These are phyloP conservation scores for Hoplodrina blanda DNA, from an alignment of 2,888 invertebrate genomes.

Conservation along the genomic window DNA sequence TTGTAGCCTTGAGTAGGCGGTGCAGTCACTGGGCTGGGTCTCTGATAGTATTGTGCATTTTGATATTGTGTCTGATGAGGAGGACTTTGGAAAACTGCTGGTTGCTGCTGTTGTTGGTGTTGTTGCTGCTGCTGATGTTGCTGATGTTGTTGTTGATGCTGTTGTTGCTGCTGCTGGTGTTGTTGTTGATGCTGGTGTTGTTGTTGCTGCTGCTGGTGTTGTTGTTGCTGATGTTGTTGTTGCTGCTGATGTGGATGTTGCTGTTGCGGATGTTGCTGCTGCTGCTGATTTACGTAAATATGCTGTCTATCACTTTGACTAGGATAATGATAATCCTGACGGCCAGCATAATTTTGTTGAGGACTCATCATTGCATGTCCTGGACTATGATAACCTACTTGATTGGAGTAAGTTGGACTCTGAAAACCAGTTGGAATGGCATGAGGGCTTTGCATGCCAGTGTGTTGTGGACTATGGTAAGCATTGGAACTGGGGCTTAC, in stretches of 20 bases:
- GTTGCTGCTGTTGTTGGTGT: conserved; percentile 69
- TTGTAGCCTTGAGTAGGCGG: conserved; percentile 76
- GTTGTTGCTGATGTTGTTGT: conserved; percentile 68
- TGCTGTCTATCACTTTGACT: conserved; percentile 83
- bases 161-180: conserved; percentile 71
- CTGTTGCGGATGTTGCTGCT: conserved; percentile 64
- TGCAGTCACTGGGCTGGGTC: conserved; percentile 75
- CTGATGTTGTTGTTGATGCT: conserved; percentile 65
- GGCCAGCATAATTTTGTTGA: conserved; percentile 78
- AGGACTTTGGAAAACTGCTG: conserved; percentile 82
- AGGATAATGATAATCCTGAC: conserved; percentile 84
- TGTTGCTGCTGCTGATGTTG: conserved; percentile 57
- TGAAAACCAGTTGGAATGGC: conserved; percentile 84
- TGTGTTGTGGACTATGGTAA: conserved; percentile 85
- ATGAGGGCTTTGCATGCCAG: conserved; percentile 85
- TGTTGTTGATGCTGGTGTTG: conserved; percentile 66
- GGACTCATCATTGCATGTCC: conserved; percentile 86
- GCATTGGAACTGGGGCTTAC: conserved; percentile 81
- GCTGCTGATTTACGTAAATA: conserved; percentile 80
- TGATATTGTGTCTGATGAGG: conserved; percentile 86
- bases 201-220: conserved; percentile 64
- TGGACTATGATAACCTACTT: conserved; percentile 84
- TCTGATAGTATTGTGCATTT: conserved; percentile 84
- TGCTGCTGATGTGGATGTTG: conserved; percentile 71
- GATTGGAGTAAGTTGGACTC: conserved; percentile 85